Base-by-base conservation (phyloP, 2,113 vertebrate genomes). In the Pygoscelis adeliae region DNA sequence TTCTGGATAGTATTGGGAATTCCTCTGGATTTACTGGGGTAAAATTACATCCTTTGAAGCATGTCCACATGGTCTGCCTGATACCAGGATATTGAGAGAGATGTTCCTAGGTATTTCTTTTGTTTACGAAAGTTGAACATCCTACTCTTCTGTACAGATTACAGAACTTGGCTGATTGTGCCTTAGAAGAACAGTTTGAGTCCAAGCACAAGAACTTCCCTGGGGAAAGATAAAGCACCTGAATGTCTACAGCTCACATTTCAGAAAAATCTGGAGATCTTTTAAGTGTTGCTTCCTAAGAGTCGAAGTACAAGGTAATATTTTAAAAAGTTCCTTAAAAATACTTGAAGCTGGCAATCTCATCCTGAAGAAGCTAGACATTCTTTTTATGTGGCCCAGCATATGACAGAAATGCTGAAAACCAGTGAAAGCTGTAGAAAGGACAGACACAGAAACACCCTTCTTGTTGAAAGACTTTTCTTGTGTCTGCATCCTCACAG, bases 241-340 rank as follows among this genome's bases (percentile, higher is more conserved):
- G 56, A 62, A 72, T 61, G 40, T 82, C 80, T 84, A 22, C 83
- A 92, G 40, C 49, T 89, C 81, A 49, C 67, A 66, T 96, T 91
- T 80, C 95, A 96, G 83, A 90, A 76, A 58, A 94, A 69, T 79
- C 56, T 95, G 61, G 87, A 71, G 47, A 34, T 84, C 10, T 73
- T 72, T 77, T 47, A 82, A 87, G 59, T 81, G n/a, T 89, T 61
- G 12, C 13, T 89, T 89, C 59, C 26, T 78, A 13, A 63, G 40
- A 61, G 27, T 55, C 38, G 65, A 63, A 92, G 42, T 69, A 56
- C 34, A 67, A 90, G 66, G 25, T 69, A 77, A 2, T 53, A 61
- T 44, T 93, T 93, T 80, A 2, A 3, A 36, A 88, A 76, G 71
- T 83, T 94, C 78, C 29, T 80, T 88, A 50, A 55, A 82, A 88